Base-by-base conservation (phyloP, 2,113 vertebrate species). In the Tenebrosternarchus preto region DNA sequence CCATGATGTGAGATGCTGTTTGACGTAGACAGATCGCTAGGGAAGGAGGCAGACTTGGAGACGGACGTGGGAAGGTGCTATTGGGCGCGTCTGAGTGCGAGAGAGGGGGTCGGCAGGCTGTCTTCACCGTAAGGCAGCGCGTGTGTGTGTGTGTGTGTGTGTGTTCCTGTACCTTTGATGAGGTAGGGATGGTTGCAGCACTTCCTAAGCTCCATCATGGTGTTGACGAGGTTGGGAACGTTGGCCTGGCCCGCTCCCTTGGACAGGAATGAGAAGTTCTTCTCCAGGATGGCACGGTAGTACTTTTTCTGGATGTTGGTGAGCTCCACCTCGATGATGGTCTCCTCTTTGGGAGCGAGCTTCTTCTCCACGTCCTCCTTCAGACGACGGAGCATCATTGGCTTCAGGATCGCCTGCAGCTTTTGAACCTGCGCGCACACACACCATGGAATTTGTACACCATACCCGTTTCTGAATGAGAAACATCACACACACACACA, bases 241-340 rank as follows among this genome's bases (percentile, higher is more conserved):
- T 99, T 99, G 25, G 96, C 93, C 84, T 98, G 96, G 36, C 98
- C 97, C 0, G 94, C 98, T 82, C 98, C 98, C 93, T 99, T 99
- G 74, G 98, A 94, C 87, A 99, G 89, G 91, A 99, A 99, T 27
- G 98, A 95, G 89, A 99, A 99, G 84, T 99, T 99, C 86, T 97
- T 98, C 91, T 99, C 98, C 70, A 99, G 84, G 88, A 99, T 99
- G 0, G 98, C 98, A 3, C 98, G 92, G 64, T 99, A 99, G 77
- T 99, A 99, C 86, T 99, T 99, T 90, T 99, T 99, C 87, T 99
- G 98, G 88, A 99, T 99, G 87, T 99, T 99, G 76, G 98, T 99
- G 80, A 99, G 94, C 84, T 99, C 98, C 50, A 99, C 98, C 93
- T 99, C 98, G 76, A 99, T 97, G 81, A 99, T 99, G 12, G 98